Conservation (phyloP, 2,113 vertebrate genomes). For the Ursus arctos region DNA sequence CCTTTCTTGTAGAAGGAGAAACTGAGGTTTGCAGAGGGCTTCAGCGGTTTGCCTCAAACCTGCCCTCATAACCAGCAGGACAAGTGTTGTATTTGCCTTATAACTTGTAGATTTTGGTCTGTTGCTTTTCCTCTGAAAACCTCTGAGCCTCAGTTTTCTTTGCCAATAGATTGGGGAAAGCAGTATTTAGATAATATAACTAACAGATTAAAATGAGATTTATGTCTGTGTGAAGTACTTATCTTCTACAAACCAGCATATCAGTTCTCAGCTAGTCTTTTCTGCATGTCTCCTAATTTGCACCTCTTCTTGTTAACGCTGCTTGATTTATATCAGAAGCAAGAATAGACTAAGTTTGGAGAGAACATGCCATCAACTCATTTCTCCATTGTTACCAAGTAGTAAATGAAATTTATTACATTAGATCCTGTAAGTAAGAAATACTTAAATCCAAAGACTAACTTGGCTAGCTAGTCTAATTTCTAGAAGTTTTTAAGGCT, state of each 20-base stretch:
- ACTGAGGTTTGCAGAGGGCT: background rate
- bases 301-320: background rate
- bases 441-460: background rate
- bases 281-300: background rate
- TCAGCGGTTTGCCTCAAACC: background rate
- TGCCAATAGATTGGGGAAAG: slow-evolving; percentile 4
- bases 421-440: background rate
- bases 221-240: background rate
- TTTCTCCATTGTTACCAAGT: slow-evolving; percentile 5
- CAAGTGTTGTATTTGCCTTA: background rate
- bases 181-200: background rate
- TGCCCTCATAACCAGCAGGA: background rate
- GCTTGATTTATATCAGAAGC: background rate
- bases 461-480: background rate
- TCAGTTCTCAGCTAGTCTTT: background rate
- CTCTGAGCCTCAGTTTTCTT: background rate
- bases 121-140: background rate
- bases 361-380: background rate
- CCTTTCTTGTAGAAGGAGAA: background rate
- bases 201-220: background rate
- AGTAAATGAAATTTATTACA: background rate
- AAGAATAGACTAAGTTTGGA: background rate
- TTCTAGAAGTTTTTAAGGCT: background rate
- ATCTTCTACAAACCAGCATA: background rate
- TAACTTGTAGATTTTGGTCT: background rate